Conservation (phyloP, 2,888 invertebrate species). For the Philonicus albiceps region DNA sequence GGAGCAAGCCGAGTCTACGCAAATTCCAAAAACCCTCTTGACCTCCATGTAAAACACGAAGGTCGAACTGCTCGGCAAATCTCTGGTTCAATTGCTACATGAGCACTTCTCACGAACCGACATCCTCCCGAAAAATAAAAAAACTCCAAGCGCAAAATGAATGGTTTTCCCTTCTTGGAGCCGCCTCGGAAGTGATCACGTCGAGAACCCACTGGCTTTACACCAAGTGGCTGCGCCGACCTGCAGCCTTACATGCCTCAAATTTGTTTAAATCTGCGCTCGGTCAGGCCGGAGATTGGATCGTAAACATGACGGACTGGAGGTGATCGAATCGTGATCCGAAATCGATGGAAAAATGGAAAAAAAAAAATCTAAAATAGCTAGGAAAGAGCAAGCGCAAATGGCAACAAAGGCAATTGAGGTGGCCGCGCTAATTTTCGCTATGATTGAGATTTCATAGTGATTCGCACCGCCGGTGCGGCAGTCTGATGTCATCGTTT, state of each 20-base stretch:
- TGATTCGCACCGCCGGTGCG: background rate
- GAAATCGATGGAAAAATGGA: background rate
- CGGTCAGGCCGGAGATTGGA: background rate
- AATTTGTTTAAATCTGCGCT: background rate
- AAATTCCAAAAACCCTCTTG: background rate
- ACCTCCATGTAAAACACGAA: constrained; percentile 11
- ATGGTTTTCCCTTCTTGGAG: background rate
- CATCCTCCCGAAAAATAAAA: background rate
- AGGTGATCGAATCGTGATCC: constrained; percentile 2
- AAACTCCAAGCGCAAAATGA: background rate
- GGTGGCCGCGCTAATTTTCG: constrained; percentile 4
- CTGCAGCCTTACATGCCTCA: background rate
- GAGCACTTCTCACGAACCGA: background rate
- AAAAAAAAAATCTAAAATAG: background rate
- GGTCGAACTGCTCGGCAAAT: background rate
- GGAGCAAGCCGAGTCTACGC: background rate
- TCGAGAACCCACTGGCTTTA: background rate
- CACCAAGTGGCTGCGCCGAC: background rate
- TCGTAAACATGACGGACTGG: constrained; percentile 13
- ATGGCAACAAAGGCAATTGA: background rate
- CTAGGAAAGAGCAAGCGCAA: background rate
- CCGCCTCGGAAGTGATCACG: background rate
- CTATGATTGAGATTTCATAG: constrained; percentile 27
- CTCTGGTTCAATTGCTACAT: background rate
- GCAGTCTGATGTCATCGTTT: constrained; percentile 9